phyloP scores from a whole-genome alignment of 2,888 invertebrate species.

The Drosophila longiperda region DNA sequence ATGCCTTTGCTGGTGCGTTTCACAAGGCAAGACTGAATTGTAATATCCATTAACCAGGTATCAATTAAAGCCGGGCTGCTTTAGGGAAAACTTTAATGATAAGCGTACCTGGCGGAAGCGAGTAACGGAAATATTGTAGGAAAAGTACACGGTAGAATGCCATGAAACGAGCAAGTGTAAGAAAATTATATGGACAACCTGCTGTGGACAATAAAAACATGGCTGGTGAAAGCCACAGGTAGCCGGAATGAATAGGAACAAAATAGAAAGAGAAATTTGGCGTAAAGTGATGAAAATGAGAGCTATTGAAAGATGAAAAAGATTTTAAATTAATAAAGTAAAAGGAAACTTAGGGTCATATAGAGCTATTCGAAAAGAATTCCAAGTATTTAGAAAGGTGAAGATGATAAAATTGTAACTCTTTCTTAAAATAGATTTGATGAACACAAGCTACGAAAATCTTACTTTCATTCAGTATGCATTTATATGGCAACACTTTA shows the following conservation, averaged over 20 bases:
- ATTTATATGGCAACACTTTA: neutral
- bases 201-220: slow-evolving; percentile 33
- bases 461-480: neutral
- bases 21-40: neutral
- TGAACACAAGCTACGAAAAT: neutral
- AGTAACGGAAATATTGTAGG: slow-evolving; percentile 49
- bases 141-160: slow-evolving; percentile 21
- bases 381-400: neutral
- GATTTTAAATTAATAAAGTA: neutral
- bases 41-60: neutral
- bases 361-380: no score
- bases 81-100: slow-evolving; percentile 68
- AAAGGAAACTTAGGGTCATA: neutral
- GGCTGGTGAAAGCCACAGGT: neutral
- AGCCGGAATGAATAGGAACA: neutral
- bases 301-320: slow-evolving; percentile 12
- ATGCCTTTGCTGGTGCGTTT: neutral
- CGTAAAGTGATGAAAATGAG: slow-evolving; percentile 9
- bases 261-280: neutral
- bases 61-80: slow-evolving; percentile 14
- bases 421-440: neutral
- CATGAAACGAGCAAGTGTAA: slow-evolving; percentile 40
- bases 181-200: slow-evolving; percentile 45
- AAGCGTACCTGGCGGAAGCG: slow-evolving; percentile 50
- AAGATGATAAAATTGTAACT: neutral